These are phyloP conservation scores for Drosophila stalkeri DNA, from an alignment of 2,888 invertebrate genomes.

Conservation along the genomic window DNA sequence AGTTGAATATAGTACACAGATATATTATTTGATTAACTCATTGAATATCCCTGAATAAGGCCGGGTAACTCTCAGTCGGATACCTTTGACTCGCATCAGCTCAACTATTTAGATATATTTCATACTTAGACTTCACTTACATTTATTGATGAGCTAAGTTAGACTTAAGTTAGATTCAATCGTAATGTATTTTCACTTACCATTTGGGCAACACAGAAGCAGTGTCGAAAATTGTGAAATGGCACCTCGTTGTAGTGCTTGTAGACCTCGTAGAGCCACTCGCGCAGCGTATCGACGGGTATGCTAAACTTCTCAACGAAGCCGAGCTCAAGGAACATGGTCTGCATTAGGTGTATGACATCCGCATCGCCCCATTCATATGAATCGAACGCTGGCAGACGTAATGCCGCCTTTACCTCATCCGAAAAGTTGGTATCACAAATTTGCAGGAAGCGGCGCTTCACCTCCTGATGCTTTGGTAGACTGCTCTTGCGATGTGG, in stretches of 20 bases:
- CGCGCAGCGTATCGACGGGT: constrained; percentile 89
- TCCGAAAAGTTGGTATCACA: constrained; percentile 85
- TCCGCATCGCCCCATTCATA: constrained; percentile 94
- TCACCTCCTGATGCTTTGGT: constrained; percentile 86
- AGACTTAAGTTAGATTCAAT: background rate
- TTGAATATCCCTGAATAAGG: too few species aligned
- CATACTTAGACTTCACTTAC: background rate
- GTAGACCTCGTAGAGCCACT: constrained; percentile 91
- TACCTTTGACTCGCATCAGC: too few species aligned
- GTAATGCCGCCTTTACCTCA: constrained; percentile 85
- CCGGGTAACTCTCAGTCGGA: too few species aligned
- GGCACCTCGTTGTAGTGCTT: constrained; percentile 94
- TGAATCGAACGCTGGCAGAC: constrained; percentile 89
- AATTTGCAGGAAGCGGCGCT: constrained; percentile 85
- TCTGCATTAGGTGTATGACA: constrained; percentile 90
- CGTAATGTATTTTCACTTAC: constrained; percentile 85
- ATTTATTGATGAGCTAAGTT: too few species aligned
- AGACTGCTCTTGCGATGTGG: constrained; percentile 85
- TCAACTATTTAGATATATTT: too few species aligned
- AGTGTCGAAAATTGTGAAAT: constrained; percentile 94
- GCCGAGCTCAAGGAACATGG: constrained; percentile 92
- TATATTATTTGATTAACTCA: too few species aligned
- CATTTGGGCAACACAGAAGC: constrained; percentile 95
- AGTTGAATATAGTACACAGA: too few species aligned
- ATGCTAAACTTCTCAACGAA: constrained; percentile 91